Evolutionary conservation across 2,797 vertebrate genomes (phyloP).

Genomic region (Anabas testudineus): DNA sequence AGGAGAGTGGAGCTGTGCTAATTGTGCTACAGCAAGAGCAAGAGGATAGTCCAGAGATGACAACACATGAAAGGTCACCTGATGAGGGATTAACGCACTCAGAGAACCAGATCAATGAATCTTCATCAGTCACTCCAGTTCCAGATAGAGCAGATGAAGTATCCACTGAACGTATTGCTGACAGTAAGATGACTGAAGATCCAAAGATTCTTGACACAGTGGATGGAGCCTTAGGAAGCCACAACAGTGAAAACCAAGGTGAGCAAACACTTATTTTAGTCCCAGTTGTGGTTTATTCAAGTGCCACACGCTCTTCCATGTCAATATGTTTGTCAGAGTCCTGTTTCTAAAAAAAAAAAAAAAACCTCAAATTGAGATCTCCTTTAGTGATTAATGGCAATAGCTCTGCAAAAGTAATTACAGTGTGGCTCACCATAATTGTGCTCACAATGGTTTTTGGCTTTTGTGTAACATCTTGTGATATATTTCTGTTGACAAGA

Average conservation of each 20-base stretch:
- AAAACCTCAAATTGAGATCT: slow-evolving; percentile 55
- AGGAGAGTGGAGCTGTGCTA: slow-evolving; percentile 20
- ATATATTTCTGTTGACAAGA: slow-evolving; percentile 37
- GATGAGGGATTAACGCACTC: slow-evolving; percentile 28
- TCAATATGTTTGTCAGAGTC: slow-evolving; percentile 64
- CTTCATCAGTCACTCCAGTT: neutral
- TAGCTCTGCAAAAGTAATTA: slow-evolving; percentile 46
- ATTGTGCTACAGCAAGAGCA: slow-evolving; percentile 3
- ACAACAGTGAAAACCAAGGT: slow-evolving; percentile 53
- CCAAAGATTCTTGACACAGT: slow-evolving; percentile 8
- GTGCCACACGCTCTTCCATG: slow-evolving; percentile 43
- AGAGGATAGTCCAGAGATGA: slow-evolving; percentile 35
- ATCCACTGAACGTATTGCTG: slow-evolving; percentile 8
- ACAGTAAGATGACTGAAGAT: slow-evolving; percentile 9
- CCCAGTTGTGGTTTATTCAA: slow-evolving; percentile 41
- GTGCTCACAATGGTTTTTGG: slow-evolving; percentile 24
- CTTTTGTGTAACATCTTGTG: slow-evolving; percentile 21
- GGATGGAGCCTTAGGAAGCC: slow-evolving; percentile 40
- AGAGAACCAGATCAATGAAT: slow-evolving; percentile 14
- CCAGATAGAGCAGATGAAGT: slow-evolving; percentile 3
- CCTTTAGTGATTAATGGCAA: slow-evolving; percentile 60
- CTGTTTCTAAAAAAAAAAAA: slow-evolving; percentile 59
- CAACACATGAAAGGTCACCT: slow-evolving; percentile 27
- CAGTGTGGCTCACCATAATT: slow-evolving; percentile 30
- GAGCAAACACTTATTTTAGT: slow-evolving; percentile 50